phyloP scores from a whole-genome alignment of 2,797 vertebrate species.

The Pseudochaenichthys georgianus region DNA sequence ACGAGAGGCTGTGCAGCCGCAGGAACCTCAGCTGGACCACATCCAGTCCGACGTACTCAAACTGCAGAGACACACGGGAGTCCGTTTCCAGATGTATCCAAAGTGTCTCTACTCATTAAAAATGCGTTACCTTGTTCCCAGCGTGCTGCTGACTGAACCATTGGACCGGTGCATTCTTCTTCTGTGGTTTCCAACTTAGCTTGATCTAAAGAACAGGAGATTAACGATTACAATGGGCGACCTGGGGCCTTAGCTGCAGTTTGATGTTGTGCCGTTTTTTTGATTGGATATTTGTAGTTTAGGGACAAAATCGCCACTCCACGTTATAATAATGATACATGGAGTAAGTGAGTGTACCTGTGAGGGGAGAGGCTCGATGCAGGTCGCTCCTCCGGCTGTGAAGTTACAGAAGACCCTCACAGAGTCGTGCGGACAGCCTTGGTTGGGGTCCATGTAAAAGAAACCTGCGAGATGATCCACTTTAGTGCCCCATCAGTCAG shows the following conservation, averaged over 20 bases:
- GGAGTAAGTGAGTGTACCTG: constrained; percentile 68
- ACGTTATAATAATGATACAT: too few relatives aligned
- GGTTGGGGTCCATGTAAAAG: constrained; percentile 87
- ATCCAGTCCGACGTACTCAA: constrained; percentile 76
- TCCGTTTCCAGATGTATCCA: background rate
- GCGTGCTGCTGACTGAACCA: constrained; percentile 71
- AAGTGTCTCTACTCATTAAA: background rate
- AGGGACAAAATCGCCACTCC: too few relatives aligned
- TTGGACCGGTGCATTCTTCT: constrained; percentile 33
- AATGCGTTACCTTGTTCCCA: constrained; percentile 65
- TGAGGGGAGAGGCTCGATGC: constrained; percentile 75
- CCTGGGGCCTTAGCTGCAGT: too few relatives aligned
- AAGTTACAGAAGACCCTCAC: constrained; percentile 86
- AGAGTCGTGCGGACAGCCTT: constrained; percentile 83
- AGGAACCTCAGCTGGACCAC: constrained; percentile 86
- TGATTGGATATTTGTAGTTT: too few relatives aligned
- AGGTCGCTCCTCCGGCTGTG: constrained; percentile 85
- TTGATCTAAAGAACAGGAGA: constrained; percentile 67
- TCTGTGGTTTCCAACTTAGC: constrained; percentile 54
- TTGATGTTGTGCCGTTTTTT: too few relatives aligned
- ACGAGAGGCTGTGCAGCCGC: constrained; percentile 80
- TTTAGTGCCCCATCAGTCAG: background rate
- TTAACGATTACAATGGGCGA: background rate
- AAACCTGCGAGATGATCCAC: constrained; percentile 71
- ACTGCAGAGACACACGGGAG: constrained; percentile 59